Percentiles rank a stretch among this genome's conserved stretches.
These are phyloP conservation scores for Poecilia velifera DNA, from an alignment of 2,797 vertebrate species.

Conservation along the genomic window DNA sequence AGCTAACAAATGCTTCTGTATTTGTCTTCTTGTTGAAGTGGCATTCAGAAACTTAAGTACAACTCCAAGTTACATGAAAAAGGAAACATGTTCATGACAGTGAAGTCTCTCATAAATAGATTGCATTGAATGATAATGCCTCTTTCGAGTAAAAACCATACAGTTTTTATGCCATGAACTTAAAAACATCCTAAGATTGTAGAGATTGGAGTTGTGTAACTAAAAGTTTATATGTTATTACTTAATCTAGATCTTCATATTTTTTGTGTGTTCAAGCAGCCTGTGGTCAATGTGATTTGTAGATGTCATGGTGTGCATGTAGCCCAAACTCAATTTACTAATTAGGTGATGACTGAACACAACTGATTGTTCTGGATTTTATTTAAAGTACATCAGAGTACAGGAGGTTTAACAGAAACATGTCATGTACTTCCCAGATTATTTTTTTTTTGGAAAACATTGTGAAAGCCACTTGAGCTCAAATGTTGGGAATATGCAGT, in stretches of 20 bases:
- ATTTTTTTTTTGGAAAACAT: not conserved
- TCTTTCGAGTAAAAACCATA: not conserved
- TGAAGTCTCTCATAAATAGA: not conserved
- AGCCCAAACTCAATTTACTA: too few relatives aligned
- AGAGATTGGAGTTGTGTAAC: not conserved
- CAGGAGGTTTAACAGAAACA: not conserved
- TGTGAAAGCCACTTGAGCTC: not conserved
- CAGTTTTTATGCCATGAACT: not conserved
- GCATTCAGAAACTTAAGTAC: conserved; percentile 40
- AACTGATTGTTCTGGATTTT: too few relatives aligned
- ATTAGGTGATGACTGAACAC: too few relatives aligned
- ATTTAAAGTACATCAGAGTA: too few relatives aligned
- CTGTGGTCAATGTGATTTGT: not conserved
- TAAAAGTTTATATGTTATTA: not conserved
- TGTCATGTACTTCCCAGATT: not conserved
- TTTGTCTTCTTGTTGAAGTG: conserved; percentile 17
- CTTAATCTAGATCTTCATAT: not conserved
- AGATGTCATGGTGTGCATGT: too few relatives aligned
- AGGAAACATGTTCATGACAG: not conserved
- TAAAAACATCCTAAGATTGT: not conserved
- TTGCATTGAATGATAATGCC: not conserved
- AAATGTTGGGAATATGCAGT: not conserved
- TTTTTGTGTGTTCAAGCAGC: not conserved
- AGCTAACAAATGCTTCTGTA: conserved; percentile 41
- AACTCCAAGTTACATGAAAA: conserved; percentile 14